Evolutionary conservation across 2,113 vertebrate genomes (phyloP).

Genomic region (Neoarius graeffei): DNA sequence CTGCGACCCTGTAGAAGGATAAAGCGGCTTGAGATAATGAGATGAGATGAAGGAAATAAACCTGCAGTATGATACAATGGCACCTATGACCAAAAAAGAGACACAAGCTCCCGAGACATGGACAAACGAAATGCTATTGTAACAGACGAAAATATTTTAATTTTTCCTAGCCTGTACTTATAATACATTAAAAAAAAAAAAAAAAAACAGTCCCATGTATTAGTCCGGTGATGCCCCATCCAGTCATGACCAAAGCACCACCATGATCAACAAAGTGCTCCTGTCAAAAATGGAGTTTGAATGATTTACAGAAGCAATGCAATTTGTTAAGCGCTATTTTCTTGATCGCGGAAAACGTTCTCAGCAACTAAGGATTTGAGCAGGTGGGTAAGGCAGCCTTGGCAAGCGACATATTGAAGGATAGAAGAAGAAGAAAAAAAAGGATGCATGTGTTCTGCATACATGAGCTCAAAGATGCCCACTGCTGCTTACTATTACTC

Average conservation of each 20-base stretch:
- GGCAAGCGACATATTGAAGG: not conserved
- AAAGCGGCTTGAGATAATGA: too few relatives aligned
- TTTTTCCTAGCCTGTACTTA: not conserved
- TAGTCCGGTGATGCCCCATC: not conserved
- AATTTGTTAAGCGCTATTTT: not conserved
- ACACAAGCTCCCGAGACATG: not conserved
- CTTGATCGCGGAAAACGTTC: not conserved
- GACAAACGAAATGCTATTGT: not conserved
- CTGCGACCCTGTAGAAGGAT: too few relatives aligned
- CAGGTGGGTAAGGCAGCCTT: not conserved
- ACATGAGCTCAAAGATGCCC: not conserved
- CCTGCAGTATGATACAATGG: not conserved
- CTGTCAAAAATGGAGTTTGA: not conserved
- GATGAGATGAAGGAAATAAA: not conserved
- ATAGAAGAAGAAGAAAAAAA: not conserved
- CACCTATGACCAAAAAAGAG: not conserved
- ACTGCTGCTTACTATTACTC: not conserved
- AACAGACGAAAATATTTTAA: not conserved
- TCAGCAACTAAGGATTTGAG: not conserved
- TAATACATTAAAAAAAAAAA: not conserved
- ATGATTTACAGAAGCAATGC: not conserved
- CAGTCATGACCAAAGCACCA: not conserved
- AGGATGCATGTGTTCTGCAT: not conserved
- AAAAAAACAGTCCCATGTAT: not conserved
- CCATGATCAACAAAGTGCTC: not conserved